Conservation (phyloP, 2,797 vertebrate genomes). For the Sebastes trivittatus region DNA sequence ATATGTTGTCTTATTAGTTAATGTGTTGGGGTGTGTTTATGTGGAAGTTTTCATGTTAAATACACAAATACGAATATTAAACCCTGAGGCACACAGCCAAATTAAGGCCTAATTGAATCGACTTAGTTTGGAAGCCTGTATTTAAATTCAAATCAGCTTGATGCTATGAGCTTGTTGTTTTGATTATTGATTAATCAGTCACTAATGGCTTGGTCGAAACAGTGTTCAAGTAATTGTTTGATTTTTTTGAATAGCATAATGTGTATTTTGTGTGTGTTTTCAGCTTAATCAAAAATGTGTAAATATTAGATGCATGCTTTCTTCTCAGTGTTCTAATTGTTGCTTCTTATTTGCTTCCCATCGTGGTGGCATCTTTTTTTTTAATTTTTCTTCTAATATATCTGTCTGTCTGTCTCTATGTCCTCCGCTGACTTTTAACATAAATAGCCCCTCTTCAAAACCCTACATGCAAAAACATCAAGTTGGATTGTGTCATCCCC, state of each 20-base stretch:
- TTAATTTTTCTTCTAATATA: slow-evolving; percentile 60
- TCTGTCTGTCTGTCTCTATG: slow-evolving; percentile 64
- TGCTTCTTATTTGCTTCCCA: slow-evolving; percentile 77
- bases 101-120: neutral
- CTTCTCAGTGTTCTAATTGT: slow-evolving; percentile 71
- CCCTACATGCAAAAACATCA: slow-evolving; percentile 80
- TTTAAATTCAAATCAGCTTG: neutral
- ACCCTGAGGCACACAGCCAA: neutral
- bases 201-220: slow-evolving; percentile 15
- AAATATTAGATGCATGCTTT: slow-evolving; percentile 75
- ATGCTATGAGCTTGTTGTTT: slow-evolving; percentile 27
- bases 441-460: slow-evolving; percentile 76
- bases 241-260: neutral
- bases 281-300: slow-evolving; percentile 28
- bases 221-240: neutral
- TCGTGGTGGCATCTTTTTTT: slow-evolving; percentile 59
- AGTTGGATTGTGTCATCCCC: slow-evolving; percentile 59
- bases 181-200: slow-evolving; percentile 15
- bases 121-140: neutral
- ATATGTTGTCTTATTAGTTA: slow-evolving; percentile 72
- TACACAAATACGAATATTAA: neutral
- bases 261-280: slow-evolving; percentile 43
- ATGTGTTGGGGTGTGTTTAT: slow-evolving; percentile 67
- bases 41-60: slow-evolving; percentile 50
- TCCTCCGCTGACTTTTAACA: slow-evolving; percentile 78